These are phyloP conservation scores for Drosophila saltans DNA, from an alignment of 1,140 invertebrate species.

Conservation along the genomic window DNA sequence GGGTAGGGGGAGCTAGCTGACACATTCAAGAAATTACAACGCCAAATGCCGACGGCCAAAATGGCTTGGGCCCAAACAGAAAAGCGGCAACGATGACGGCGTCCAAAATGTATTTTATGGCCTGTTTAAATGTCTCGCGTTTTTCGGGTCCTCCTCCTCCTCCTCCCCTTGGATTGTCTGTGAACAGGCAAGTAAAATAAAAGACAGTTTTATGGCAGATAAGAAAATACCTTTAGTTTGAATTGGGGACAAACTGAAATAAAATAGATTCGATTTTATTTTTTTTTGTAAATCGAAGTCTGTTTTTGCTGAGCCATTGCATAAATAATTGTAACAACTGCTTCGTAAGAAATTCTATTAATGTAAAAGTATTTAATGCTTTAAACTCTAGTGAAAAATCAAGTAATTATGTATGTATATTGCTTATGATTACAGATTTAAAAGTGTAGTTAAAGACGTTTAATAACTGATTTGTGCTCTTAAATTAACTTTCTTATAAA, in stretches of 20 bases:
- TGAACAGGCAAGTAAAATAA: not conserved
- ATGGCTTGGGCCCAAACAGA: conserved; percentile 42
- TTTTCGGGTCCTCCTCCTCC: conserved; percentile 4
- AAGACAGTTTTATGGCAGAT: conserved; percentile 12
- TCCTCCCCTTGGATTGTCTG: conserved; percentile 22
- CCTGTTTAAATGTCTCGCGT: conserved; percentile 70
- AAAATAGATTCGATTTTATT: not conserved
- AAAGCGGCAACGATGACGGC: conserved; percentile 32
- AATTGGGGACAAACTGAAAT: not conserved
- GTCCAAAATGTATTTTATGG: conserved; percentile 76
- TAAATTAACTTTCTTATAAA: too few species aligned
- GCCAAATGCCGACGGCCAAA: conserved; percentile 54
- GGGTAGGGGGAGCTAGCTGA: conserved; percentile 45
- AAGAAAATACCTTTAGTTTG: not conserved
- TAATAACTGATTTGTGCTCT: too few species aligned
- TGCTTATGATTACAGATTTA: too few species aligned
- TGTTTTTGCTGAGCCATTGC: too few species aligned
- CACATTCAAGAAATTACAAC: conserved; percentile 79
- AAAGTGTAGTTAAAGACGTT: too few species aligned
- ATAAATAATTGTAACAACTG: too few species aligned
- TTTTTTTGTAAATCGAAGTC: not conserved
- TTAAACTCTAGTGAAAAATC: too few species aligned
- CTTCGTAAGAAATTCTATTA: too few species aligned
- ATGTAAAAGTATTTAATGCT: too few species aligned
- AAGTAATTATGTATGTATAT: too few species aligned